Evolutionary conservation across 2,888 invertebrate species (phyloP), one percentile per base, ranked within the genome.

Genomic region (Eupithecia pulchellata): DNA sequence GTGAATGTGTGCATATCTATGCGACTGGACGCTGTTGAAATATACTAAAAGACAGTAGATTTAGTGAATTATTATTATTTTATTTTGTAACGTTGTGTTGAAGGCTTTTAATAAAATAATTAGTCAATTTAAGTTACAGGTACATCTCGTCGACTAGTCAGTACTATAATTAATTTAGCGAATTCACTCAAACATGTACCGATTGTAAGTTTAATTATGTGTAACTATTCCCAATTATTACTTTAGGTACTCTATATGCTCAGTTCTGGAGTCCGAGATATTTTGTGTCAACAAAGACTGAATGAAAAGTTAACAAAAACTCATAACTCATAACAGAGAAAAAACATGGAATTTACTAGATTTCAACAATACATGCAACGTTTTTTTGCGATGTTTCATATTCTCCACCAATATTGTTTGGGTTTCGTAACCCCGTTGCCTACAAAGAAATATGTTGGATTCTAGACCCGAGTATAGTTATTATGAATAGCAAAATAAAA

Each of bases 131-230:
- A 84, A 82, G 83, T 84, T 86, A 80, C 86, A 85, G 79, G 82
- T 86, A 88, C 84, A 86, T 87, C 85, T 84, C 77, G 82, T 88
- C 85, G 87, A 85, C 91, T 91, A 91, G 91, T 91, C 91, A 91
- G 84, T 90, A 90, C 85, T 82, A 78, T 61, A 88, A 82, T 85
- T 86, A 81, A 79, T 72, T 84, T 84, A 84, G 83, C n/a, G 32
- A 27, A 57, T 17, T 32, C 58, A 32, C 4, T 25, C 25, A 52
- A 25, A 52, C 25, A 13, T 52, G 52, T 52, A 25, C 25, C 52
- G 52, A 52, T 52, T 1, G 2, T 52, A 52, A 25, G 4, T 4
- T 25, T 3, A 9, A 11, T 42, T 20, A 47, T 20, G 20, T 52
- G 25, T 20, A 20, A 20, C n/a, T n/a, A n/a, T n/a, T 25, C 52